phyloP scores from a whole-genome alignment of 2,888 invertebrate species.

The Blera fallax region DNA sequence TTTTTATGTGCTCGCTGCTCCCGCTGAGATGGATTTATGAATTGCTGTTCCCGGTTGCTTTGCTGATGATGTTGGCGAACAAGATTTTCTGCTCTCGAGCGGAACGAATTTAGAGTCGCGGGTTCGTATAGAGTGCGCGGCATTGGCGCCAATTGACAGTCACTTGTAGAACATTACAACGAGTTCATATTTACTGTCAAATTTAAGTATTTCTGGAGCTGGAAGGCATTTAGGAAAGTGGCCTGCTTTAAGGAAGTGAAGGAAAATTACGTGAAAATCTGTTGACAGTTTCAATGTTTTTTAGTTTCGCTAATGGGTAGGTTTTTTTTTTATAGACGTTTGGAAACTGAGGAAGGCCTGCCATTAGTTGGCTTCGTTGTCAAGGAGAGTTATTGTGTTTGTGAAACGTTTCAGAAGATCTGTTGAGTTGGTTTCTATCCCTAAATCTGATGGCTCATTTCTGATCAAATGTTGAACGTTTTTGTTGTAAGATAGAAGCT shows the following conservation, averaged over 20 bases:
- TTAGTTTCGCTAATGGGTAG: not conserved
- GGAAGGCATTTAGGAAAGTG: not conserved
- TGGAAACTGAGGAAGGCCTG: no score
- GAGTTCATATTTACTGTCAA: slow-evolving; percentile 54
- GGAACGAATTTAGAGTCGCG: slow-evolving; percentile 47
- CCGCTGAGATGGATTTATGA: slow-evolving; percentile 53
- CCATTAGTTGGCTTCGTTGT: no score
- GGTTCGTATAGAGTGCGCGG: not conserved
- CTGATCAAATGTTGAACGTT: no score
- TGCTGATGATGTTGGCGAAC: slow-evolving; percentile 11
- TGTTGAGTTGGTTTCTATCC: no score
- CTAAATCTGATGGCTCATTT: no score
- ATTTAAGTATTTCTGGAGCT: slow-evolving; percentile 32
- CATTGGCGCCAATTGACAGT: slow-evolving; percentile 61
- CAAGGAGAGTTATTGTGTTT: no score
- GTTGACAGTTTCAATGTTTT: not conserved
- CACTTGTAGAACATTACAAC: slow-evolving; percentile 39
- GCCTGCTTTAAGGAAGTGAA: not conserved
- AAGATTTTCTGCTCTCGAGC: slow-evolving; percentile 39
- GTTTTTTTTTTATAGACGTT: not conserved
- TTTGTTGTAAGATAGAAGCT: no score
- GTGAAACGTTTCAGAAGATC: no score
- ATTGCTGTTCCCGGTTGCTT: not conserved
- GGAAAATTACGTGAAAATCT: not conserved
- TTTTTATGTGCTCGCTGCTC: slow-evolving; percentile 24